These are phyloP conservation scores for Vireo altiloquus DNA, from an alignment of 2,113 vertebrate species.

Conservation along the genomic window DNA sequence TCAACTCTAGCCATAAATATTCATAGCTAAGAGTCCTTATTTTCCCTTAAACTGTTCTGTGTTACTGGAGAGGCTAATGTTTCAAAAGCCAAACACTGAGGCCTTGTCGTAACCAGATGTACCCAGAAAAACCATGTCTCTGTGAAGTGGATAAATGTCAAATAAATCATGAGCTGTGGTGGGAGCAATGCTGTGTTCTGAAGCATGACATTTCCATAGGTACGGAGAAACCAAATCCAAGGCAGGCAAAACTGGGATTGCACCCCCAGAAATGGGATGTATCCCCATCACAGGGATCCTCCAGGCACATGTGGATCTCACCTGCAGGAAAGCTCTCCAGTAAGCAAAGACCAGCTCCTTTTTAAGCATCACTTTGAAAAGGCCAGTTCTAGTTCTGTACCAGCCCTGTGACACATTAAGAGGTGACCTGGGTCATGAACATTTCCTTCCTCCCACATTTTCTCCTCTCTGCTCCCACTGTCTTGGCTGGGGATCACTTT, in stretches of 20 bases:
- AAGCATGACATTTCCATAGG: background rate
- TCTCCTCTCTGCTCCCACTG: background rate
- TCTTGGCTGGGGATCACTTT: background rate
- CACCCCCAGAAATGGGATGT: fast-evolving
- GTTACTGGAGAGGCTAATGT: background rate
- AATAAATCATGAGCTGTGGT: background rate
- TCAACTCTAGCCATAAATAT: conserved; percentile 5
- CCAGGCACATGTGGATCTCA: fast-evolving
- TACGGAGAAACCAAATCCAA: background rate
- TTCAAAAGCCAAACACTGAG: background rate
- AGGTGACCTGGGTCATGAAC: background rate
- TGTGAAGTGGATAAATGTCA: background rate
- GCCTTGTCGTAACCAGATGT: background rate
- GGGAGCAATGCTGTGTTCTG: background rate
- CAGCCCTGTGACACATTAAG: background rate
- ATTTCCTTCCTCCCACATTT: background rate
- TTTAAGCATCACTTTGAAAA: background rate
- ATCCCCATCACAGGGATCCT: background rate
- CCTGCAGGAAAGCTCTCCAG: background rate
- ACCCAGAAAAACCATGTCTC: background rate
- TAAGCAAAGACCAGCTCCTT: background rate
- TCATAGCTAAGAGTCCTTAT: background rate
- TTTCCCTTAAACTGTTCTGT: background rate
- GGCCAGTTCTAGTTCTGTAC: background rate
- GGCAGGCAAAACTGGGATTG: background rate